phyloP scores from a whole-genome alignment of 2,888 invertebrate species.

The Galeopsomyia nigrocyanea region DNA sequence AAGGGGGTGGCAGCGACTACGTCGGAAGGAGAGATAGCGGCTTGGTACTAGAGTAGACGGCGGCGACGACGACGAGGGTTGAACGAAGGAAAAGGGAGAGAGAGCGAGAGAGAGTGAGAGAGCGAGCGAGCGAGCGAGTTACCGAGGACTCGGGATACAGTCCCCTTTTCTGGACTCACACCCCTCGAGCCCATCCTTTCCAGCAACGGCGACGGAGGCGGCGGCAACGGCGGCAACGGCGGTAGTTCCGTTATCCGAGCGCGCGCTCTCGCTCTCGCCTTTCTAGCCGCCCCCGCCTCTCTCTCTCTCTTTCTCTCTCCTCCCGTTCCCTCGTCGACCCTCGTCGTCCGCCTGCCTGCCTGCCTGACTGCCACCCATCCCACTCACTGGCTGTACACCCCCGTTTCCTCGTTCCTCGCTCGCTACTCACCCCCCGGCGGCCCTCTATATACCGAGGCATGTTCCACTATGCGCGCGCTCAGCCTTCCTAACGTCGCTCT shows the following conservation, averaged over 20 bases:
- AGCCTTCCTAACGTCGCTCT: slow-evolving; percentile 43
- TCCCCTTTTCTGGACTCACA: slow-evolving; percentile 67
- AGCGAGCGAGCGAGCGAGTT: slow-evolving; percentile 57
- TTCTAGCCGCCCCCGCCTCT: slow-evolving; percentile 28
- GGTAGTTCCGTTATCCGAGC: slow-evolving; percentile 48
- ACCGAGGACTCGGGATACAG: slow-evolving; percentile 64
- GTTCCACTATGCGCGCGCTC: slow-evolving; percentile 45
- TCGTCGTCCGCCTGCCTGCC: slow-evolving; percentile 29
- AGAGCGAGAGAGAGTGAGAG: slow-evolving; percentile 39
- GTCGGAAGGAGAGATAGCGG: slow-evolving; percentile 51
- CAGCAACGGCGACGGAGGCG: too few relatives aligned
- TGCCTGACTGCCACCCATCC: slow-evolving; percentile 45
- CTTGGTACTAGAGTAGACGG: slow-evolving; percentile 6
- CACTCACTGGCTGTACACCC: slow-evolving; percentile 49
- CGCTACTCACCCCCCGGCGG: slow-evolving; percentile 41
- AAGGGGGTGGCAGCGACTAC: slow-evolving; percentile 54
- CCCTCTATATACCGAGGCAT: slow-evolving; percentile 36
- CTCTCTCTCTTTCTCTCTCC: slow-evolving; percentile 28
- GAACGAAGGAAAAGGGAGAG: slow-evolving; percentile 32
- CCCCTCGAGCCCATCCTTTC: slow-evolving; percentile 58
- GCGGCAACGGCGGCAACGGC: too few relatives aligned
- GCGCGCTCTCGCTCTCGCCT: slow-evolving; percentile 41
- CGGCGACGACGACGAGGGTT: slow-evolving; percentile 7
- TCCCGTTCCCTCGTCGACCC: slow-evolving; percentile 45
- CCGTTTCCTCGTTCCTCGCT: slow-evolving; percentile 24